Base-by-base conservation (phyloP, 2,113 vertebrate genomes). In the Pterocles burchelli region DNA sequence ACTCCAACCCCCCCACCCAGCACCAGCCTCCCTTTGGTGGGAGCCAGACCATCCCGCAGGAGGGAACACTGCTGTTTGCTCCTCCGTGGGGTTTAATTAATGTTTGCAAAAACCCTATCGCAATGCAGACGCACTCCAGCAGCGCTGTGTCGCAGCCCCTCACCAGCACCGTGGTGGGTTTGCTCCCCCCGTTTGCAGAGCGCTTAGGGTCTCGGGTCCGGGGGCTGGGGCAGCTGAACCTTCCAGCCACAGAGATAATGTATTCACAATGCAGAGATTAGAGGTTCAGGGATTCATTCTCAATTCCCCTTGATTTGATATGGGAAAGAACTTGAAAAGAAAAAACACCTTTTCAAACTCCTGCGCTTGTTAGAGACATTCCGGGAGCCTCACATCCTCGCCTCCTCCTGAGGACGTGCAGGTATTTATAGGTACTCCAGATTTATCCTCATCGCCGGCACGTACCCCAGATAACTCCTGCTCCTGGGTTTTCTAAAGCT, bases 241-340 rank as follows among this genome's bases (percentile, higher is more conserved):
- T 71, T 45, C 45, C 57, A 85, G 75, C 28, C 65, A 34, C 11
- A 38, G 51, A 43, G 66, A 71, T 85, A 81, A 81, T 25, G n/a
- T 55, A 89, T 85, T 85, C 89, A 81, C 46, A 61, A 55, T 61
- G 85, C 57, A 45, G 74, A 80, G 71, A 92, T 72, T 45, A 85
- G 85, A 81, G 70, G 55, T 51, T 81, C 61, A 55, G 80, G 63
- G 81, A 77, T 81, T 76, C 85, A 76, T 89, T 94, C 63, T 17
- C 54, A 24, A 92, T 81, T 89, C 85, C 89, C 75, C 80, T 92
- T 85, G 85, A 89, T 85, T 92, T 76, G 58, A 28, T 49, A 55
- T 11, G 20, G 17, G 63, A 46, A 72, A 81, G 75, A 61, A 85
- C 70, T 76, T 88, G 58, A 91, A 80, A 80, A 85, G 89, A 33